A percentile compares a stretch with the other conserved stretches of the same genome.
Evolutionary conservation across 2,888 invertebrate genomes (phyloP).

Genomic region (Thalpophila matura): DNA sequence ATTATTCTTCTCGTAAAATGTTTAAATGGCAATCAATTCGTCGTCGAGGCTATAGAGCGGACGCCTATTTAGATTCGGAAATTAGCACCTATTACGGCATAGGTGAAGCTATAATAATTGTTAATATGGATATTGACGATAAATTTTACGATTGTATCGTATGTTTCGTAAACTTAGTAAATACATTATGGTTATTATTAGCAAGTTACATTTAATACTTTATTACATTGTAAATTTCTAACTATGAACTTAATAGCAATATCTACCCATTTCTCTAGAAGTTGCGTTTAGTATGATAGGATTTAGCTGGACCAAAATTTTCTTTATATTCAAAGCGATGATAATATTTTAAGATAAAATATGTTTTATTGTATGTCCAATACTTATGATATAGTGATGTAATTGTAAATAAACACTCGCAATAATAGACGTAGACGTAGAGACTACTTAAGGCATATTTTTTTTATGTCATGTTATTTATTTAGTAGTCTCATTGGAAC

Average conservation of each 20-base stretch:
- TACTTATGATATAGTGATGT: constrained; percentile 71
- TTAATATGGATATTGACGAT: constrained; percentile 64
- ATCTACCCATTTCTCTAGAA: constrained; percentile 82
- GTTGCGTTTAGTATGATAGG: constrained; percentile 87
- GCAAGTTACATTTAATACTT: constrained; percentile 68
- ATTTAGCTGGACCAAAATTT: constrained; percentile 91
- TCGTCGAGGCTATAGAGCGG: constrained; percentile 60
- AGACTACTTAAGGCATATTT: constrained; percentile 77
- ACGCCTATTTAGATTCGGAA: constrained; percentile 52
- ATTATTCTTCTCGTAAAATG: constrained; percentile 59
- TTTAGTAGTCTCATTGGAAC: constrained; percentile 83
- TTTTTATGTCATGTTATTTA: constrained; percentile 84
- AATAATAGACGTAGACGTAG: constrained; percentile 87
- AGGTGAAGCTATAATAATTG: constrained; percentile 64
- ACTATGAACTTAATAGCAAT: constrained; percentile 80
- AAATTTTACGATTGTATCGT: constrained; percentile 64
- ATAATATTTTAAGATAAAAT: constrained; percentile 77
- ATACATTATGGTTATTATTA: constrained; percentile 69
- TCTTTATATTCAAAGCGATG: constrained; percentile 83
- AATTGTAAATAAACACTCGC: constrained; percentile 86
- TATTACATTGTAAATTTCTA: constrained; percentile 78
- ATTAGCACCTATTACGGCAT: constrained; percentile 51
- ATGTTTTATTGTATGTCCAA: constrained; percentile 84
- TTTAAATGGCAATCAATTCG: constrained; percentile 49
- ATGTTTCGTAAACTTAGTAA: constrained; percentile 69